Percentiles rank a stretch among this genome's conserved stretches.
phyloP scores from a whole-genome alignment of 2,888 invertebrate species.

The Drosophila recens region DNA sequence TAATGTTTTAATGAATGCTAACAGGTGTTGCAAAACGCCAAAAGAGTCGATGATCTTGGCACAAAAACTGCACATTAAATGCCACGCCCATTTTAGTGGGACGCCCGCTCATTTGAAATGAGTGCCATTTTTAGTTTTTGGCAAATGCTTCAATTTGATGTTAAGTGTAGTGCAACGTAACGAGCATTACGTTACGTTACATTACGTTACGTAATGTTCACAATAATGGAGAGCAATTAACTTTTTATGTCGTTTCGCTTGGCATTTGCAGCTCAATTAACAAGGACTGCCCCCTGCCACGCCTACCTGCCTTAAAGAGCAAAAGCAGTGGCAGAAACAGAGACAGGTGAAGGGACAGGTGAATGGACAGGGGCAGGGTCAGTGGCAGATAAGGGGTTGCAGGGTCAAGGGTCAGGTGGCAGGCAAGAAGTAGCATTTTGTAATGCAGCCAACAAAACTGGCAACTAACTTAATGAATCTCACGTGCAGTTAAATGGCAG shows the following conservation, averaged over 20 bases:
- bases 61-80: conserved; percentile 17
- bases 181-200: conserved; percentile 39
- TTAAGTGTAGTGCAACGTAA: conserved; percentile 68
- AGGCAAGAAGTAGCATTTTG: conserved; percentile 42
- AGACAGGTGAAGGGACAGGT: too few species aligned
- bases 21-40: conserved; percentile 53
- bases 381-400: not conserved
- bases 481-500: conserved; percentile 58
- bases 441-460: conserved; percentile 45
- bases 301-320: not conserved
- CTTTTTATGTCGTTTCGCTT: conserved; percentile 62
- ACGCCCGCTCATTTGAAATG: not conserved
- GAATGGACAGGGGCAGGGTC: too few species aligned
- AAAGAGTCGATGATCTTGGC: conserved; percentile 25
- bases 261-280: conserved; percentile 78
- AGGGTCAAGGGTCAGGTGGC: not conserved
- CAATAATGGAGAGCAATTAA: conserved; percentile 67
- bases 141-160: conserved; percentile 30
- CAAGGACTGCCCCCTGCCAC: conserved; percentile 15
- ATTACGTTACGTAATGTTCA: conserved; percentile 55
- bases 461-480: conserved; percentile 51
- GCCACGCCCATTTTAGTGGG: not conserved
- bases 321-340: not conserved
- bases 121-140: conserved; percentile 11
- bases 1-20: conserved; percentile 54